Base-by-base conservation (phyloP, 2,113 vertebrate species). In the Trogon surrucura region DNA sequence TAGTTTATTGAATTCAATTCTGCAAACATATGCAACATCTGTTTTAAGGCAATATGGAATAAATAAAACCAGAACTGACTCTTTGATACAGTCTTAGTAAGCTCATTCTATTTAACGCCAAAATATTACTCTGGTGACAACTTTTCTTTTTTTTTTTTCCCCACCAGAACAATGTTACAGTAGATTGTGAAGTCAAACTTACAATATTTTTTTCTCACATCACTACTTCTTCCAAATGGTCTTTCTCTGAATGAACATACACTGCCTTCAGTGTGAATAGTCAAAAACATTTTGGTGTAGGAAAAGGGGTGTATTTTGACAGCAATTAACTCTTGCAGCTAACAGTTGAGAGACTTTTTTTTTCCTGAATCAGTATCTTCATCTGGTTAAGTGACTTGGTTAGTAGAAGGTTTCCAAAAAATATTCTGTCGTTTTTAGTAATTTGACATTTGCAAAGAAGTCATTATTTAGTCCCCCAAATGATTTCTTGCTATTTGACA, bases 351-450 rank as follows among this genome's bases (percentile, higher is more conserved):
- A 80, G 21, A 21, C 2, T 30, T 27, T 58, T 56, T 32, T 56
- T 32, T 30, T 8, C 48, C 66, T 58, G 23, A 89, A 82, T 18
- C 5, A 16, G 26, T 47, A 13, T 61, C 20, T 72, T 78, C 88
- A 61, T 61, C 34, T 65, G 36, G 20, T 72, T 73, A 80, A 85
- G 20, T 77, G 69, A 74, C 19, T 62, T 54, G 15, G 38, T 54
- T 84, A 69, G 18, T 50, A 48, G 53, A 92, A 83, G 26, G 23
- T 70, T 92, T 94, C 80, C 73, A 80, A 82, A 92, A 92, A 93
- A 85, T 56, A 5, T 34, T 57, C 14, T 41, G 44, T 27, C 85
- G 21, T 21, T 92, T 91, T 96, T 80, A 83, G 77, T 57, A 84
- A 80, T 83, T 27, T 78, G 89, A 89, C 77, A 91, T 91, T 95